phyloP scores from a whole-genome alignment of 1,140 invertebrate genomes.

The Drosophila watanabei region DNA sequence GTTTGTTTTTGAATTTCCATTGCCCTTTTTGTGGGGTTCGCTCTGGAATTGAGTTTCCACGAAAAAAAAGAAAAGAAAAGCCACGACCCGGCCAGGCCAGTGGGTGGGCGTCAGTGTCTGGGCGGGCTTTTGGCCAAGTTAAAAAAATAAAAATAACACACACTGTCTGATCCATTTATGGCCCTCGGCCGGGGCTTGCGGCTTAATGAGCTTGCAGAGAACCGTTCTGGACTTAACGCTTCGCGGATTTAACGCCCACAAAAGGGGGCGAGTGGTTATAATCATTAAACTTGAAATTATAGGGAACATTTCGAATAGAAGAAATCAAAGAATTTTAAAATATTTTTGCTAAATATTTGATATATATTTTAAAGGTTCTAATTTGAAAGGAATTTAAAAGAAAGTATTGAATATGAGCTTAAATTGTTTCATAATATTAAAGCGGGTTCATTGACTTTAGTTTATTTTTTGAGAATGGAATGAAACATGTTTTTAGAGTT shows the following conservation, averaged over 20 bases:
- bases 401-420: no score
- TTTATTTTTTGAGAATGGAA: not conserved
- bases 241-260: slow-evolving; percentile 34
- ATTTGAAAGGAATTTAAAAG: not conserved
- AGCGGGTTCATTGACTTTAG: not conserved
- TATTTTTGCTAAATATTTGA: not conserved
- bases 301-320: not conserved
- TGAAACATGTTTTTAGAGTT: not conserved
- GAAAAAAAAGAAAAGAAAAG: not conserved
- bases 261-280: not conserved
- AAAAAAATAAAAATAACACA: not conserved
- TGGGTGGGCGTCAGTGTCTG: slow-evolving; percentile 8
- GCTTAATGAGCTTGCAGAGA: slow-evolving; percentile 41
- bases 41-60: slow-evolving; percentile 3
- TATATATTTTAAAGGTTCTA: no score
- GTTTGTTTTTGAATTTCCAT: slow-evolving; percentile 28
- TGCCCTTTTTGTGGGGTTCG: slow-evolving; percentile 18
- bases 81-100: slow-evolving; percentile 1
- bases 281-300: slow-evolving; percentile 2
- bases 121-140: not conserved
- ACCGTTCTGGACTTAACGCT: slow-evolving; percentile 47
- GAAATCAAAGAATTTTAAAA: not conserved
- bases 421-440: not conserved
- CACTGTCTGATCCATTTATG: slow-evolving; percentile 29
- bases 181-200: not conserved